Base-by-base conservation (phyloP, 23 tunicate species). In the Oikopleura dioica region DNA sequence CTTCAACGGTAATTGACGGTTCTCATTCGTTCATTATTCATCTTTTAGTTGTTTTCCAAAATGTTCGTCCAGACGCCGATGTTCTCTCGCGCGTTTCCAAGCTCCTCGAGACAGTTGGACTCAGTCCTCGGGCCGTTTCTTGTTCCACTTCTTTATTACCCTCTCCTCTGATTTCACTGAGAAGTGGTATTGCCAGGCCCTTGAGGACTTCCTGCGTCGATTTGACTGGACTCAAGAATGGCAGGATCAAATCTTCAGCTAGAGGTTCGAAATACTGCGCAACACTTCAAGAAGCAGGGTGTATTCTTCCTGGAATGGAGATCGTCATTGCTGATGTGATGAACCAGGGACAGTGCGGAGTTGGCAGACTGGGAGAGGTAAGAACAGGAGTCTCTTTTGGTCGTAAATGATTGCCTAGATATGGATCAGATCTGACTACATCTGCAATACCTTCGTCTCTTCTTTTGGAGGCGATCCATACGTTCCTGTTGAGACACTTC, bases 321-420 rank as follows among this genome's bases (percentile, higher is more conserved):
- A 31, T 63, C 2, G 72, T 63, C 33, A 28, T 63, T 16, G 72
- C 72, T 16, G 72, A 63, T 28, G 72, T 63, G 29, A 12, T 31
- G 16, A 63, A 63, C 33, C 4, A 28, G 4, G 72, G 72, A 12
- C 72, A 63, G 26, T 63, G 72, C 26, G 72, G 72, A 24, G 72
- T 63, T 63, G 72, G 72, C 26, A 23, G 72, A 16, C 72, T 63
- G 4, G 72, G 72, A 2, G 72, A 63, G 72, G 72, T 63, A 63
- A 12, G 9, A 44, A 9, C 9, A 44, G 16, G 9, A 44, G 16
- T 44, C 16, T 9, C 9, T 44, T 44, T 9, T 16, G 9, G 55
- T 44, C 55, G 55, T 44, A 44, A 9, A 9, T 44, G 9, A 9
- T 44, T 44, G 55, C 16, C 55, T 16, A 63, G 72, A 28, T 63